Percentiles rank a stretch among this genome's conserved stretches.
phyloP scores from a whole-genome alignment of 2,797 vertebrate species.

The Fringilla coelebs region DNA sequence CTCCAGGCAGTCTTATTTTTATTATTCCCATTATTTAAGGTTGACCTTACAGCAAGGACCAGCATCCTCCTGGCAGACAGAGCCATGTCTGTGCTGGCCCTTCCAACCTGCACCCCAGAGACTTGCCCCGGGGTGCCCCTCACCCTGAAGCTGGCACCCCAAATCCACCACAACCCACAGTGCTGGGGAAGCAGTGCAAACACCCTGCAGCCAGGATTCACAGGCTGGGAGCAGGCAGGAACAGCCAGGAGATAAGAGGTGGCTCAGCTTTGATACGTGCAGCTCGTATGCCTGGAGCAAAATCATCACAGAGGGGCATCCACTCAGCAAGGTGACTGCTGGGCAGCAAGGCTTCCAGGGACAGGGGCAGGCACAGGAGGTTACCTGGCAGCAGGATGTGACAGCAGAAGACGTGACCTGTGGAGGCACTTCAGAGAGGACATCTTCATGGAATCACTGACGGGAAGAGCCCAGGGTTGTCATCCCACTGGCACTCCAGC shows the following conservation, averaged over 20 bases:
- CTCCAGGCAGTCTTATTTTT: neutral
- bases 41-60: neutral
- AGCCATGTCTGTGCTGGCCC: accelerated
- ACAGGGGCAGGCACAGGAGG: neutral
- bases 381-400: neutral
- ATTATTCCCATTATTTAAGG: slow-evolving; percentile 1
- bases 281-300: neutral
- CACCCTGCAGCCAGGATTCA: accelerated
- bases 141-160: neutral
- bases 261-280: neutral
- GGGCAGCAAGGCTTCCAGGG: neutral
- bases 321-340: accelerated
- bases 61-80: neutral
- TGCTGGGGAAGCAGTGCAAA: neutral
- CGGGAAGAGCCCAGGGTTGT: accelerated
- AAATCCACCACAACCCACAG: accelerated
- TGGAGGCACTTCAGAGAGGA: neutral
- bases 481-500: neutral
- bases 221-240: neutral
- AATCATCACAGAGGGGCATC: neutral
- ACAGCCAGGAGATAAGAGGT: neutral
- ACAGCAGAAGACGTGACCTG: neutral
- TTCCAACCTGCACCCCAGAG: neutral
- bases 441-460: neutral
- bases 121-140: neutral